Base-by-base conservation (phyloP, 1,140 invertebrate genomes). In the Araneus ventricosus region DNA sequence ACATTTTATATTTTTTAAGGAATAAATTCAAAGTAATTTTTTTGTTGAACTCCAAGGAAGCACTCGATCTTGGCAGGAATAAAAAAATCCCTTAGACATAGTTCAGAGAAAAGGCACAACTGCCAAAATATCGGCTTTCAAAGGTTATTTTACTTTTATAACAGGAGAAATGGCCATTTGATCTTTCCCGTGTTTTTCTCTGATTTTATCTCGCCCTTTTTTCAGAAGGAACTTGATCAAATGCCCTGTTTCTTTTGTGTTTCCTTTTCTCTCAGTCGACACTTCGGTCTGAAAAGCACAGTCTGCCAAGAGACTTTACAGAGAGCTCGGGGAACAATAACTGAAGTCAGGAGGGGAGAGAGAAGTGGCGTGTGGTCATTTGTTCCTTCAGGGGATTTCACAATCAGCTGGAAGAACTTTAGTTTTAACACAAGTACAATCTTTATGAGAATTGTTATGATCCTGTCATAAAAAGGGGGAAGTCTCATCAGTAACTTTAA, bases 61-160 rank as follows among this genome's bases (percentile, higher is more conserved):
- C 70, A 30, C 3, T 34, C 30, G 8, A 75, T 34, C 14, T 34
- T 10, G 5, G 37, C 30, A 34, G 70, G 10, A 84, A 84, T 39
- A 84, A 84, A 82, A n/a, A 86, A n/a, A 14, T 86, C 2, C 22
- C 6, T 61, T n/a, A 20, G 52, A 57, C 39, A 45, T 88, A 88
- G 45, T 67, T 67, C 63, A 70, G 61, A 70, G 63, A 41, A 86
- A 88, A 67, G 59, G 20, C 39, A 67, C 61, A 87, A 57, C 85
- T 59, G 52, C 17, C 27, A 88, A 88, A 88, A 37, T 88, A 88
- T 88, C 63, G 87, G 45, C 87, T 88, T 88, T 88, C 39, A 70
- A 88, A 75, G 39, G 61, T 39, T 63, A 88, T 88, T 88, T 88
- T 67, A 88, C 87, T n/a, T 88, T n/a, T n/a, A 87, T 87, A 34